phyloP scores from a whole-genome alignment of 2,797 vertebrate species.

The Coendou prehensilis region DNA sequence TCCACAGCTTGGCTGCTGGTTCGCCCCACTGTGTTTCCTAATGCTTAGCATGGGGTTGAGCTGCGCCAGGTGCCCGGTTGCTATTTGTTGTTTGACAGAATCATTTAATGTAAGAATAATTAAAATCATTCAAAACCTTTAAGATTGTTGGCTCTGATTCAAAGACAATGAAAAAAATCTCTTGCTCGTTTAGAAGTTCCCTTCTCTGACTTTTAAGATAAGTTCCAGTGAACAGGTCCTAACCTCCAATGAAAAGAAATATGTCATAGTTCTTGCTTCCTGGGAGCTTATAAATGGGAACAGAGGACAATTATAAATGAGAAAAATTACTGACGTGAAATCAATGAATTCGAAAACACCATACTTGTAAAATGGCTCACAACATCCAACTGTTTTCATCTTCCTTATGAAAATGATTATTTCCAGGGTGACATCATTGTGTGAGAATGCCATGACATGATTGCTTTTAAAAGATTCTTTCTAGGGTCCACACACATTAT shows the following conservation, averaged over 20 bases:
- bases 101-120: neutral
- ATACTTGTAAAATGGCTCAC: neutral
- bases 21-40: neutral
- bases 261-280: neutral
- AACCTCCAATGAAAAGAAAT: constrained; percentile 24
- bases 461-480: neutral
- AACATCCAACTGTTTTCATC: neutral
- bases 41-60: too few relatives aligned
- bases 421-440: neutral
- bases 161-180: constrained; percentile 14
- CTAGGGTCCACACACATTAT: neutral
- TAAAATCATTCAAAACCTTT: constrained; percentile 13
- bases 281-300: constrained; percentile 19
- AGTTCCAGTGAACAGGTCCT: constrained; percentile 16
- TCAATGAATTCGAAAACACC: neutral
- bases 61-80: too few relatives aligned
- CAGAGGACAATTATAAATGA: neutral
- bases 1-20: neutral
- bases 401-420: constrained; percentile 22
- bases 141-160: constrained; percentile 21
- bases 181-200: neutral
- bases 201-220: constrained; percentile 53
- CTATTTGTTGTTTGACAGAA: neutral
- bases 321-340: constrained; percentile 7
- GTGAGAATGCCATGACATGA: neutral